Conservation (phyloP, 1,140 invertebrate species). For the Laodelphax striatellus region DNA sequence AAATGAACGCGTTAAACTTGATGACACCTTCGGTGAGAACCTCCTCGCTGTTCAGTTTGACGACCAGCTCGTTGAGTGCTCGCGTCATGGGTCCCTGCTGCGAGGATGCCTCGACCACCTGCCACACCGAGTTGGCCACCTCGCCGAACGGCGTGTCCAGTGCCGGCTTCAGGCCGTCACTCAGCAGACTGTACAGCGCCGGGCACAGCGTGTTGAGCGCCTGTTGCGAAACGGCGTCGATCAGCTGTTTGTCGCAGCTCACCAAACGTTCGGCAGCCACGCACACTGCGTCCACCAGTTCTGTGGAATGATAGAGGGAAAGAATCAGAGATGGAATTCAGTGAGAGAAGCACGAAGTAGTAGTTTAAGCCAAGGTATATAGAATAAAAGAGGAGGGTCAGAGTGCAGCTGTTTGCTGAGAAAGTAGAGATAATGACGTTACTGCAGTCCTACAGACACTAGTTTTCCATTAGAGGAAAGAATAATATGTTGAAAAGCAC, state of each 20-base stretch:
- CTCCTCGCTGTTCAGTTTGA: slow-evolving; percentile 74
- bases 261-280: slow-evolving; percentile 54
- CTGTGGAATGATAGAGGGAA: slow-evolving; percentile 37
- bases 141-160: slow-evolving; percentile 77
- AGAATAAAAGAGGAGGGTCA: too few relatives aligned
- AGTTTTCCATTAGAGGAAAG: too few relatives aligned
- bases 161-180: slow-evolving; percentile 66
- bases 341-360: too few relatives aligned
- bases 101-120: slow-evolving; percentile 29
- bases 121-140: slow-evolving; percentile 80
- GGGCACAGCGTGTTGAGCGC: slow-evolving; percentile 65
- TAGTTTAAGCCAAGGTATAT: too few relatives aligned
- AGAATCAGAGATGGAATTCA: too few relatives aligned
- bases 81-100: slow-evolving; percentile 57
- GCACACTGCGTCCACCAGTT: slow-evolving; percentile 48
- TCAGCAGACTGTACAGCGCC: slow-evolving; percentile 69
- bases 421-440: too few relatives aligned
- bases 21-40: slow-evolving; percentile 70
- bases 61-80: slow-evolving; percentile 73
- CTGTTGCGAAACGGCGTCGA: slow-evolving; percentile 47
- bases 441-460: too few relatives aligned
- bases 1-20: slow-evolving; percentile 82
- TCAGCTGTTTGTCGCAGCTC: slow-evolving; percentile 20
- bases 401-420: too few relatives aligned
- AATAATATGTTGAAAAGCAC: too few relatives aligned